Base-by-base conservation (phyloP, 1,140 invertebrate genomes). In the Drosophila rhopaloa region DNA sequence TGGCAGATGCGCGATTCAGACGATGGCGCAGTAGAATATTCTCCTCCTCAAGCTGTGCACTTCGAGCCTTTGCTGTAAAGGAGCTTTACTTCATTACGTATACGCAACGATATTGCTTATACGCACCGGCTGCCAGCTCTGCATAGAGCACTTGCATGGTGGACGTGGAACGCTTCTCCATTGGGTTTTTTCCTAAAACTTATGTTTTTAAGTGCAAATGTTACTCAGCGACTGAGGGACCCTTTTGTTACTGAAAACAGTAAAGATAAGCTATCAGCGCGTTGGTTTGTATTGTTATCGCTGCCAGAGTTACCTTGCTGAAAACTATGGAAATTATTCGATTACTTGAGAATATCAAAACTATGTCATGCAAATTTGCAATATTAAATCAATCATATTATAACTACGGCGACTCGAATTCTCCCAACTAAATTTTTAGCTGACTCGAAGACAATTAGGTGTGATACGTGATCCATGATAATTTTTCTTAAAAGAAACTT, bases 1-100 rank as follows among this genome's bases (percentile, higher is more conserved):
- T 73, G 4, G 51, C 32, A 1, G 83, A 83, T 4, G 56, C 48
- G 10, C 77, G 66, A 44, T 79, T 77, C 0, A 92, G 44, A 40
- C 81, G 63, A 53, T 92, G 79, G 13, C 78, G 79, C 48, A 92
- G 58, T 29, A 84, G 37, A 19, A 86, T 47, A 72, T 91, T 92
- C n/a, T 92, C 91, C 37, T 92, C 91, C 44, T 80, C 85, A 37
- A 91, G 48, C 9, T 73, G 71, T 1, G 46, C 54, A 60, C 65
- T 90, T 47, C 72, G 54, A 0, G 85, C 70, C 43, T 91, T 91
- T 2, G 68, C 90, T 91, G n/a, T 35, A 6, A 57, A 59, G 1
- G 44, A 19, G 0, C 2, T 24, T 7, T 0, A 24, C 1, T 14
- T 24, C 24, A 24, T 4, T 40, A 37, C 8, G 44, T 50, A 70